Evolutionary conservation across 2,888 invertebrate species (phyloP).

Genomic region (Lithophane semibrunnea): DNA sequence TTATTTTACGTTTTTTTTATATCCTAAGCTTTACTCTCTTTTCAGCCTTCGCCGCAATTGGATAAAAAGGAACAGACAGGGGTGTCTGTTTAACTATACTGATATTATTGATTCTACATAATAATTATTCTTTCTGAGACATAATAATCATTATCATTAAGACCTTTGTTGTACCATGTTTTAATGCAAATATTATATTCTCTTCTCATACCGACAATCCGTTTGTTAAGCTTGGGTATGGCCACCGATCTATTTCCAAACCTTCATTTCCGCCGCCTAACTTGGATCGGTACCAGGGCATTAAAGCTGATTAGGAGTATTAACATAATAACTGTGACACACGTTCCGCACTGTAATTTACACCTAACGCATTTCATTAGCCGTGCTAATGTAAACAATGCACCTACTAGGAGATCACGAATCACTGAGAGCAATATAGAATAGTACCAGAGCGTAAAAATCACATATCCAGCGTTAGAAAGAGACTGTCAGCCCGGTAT

Average conservation of each 20-base stretch:
- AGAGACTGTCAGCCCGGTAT: neutral
- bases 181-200: neutral
- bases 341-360: conserved; percentile 72
- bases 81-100: neutral
- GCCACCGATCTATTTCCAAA: conserved; percentile 17
- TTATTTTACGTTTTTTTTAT: no score
- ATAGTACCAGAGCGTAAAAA: neutral
- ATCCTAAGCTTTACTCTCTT: no score
- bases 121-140: neutral
- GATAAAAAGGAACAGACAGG: neutral
- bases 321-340: conserved; percentile 75
- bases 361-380: conserved; percentile 79
- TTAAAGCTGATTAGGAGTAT: conserved; percentile 56
- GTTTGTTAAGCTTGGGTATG: neutral
- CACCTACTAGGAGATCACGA: conserved; percentile 63
- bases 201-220: neutral
- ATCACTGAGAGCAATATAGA: neutral
- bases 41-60: no score
- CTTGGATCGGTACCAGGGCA: conserved; percentile 10
- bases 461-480: neutral
- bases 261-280: neutral
- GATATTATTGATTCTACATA: neutral
- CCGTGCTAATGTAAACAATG: conserved; percentile 68
- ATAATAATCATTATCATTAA: neutral
- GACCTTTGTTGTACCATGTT: neutral